Evolutionary conservation across 1,140 invertebrate genomes (phyloP).

Genomic region (Heterodera schachtii): DNA sequence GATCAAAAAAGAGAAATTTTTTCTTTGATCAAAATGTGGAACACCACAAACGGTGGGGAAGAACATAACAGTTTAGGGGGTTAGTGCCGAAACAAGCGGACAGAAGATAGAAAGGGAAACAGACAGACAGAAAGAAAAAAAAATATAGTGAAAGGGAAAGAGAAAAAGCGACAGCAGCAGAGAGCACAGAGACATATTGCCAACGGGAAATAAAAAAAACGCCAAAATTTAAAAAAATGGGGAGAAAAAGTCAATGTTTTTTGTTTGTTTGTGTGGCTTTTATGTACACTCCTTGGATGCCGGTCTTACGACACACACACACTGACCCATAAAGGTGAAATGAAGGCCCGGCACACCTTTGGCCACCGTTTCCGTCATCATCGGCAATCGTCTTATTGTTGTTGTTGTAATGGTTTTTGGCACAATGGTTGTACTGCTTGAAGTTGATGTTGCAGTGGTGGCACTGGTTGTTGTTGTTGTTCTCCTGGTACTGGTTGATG

Average conservation of each 20-base stretch:
- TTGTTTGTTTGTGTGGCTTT: neutral
- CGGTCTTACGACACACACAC: neutral
- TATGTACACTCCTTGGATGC: neutral
- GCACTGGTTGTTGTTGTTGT: neutral
- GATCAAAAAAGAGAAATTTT: neutral
- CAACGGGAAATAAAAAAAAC: neutral
- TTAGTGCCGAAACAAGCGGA: neutral
- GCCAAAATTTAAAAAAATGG: neutral
- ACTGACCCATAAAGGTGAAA: constrained; percentile 28
- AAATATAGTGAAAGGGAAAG: neutral
- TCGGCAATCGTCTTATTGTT: neutral
- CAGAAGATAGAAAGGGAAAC: neutral
- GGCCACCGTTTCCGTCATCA: constrained; percentile 9
- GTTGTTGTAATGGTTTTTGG: constrained; percentile 8
- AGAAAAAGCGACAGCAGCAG: neutral
- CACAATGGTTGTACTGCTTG: neutral
- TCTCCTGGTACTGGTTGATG: too few relatives aligned
- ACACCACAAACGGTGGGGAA: neutral
- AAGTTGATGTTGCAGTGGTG: neutral
- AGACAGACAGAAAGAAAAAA: constrained; percentile 7
- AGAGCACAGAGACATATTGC: constrained; percentile 1
- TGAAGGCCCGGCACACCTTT: constrained; percentile 18
- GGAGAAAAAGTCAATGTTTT: constrained; percentile 6
- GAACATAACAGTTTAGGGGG: neutral
- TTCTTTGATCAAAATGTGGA: neutral